These are phyloP conservation scores for Theonella swinhoei DNA, from an alignment of 37 sponge, comb jelly and placozoan species.

Conservation along the genomic window DNA sequence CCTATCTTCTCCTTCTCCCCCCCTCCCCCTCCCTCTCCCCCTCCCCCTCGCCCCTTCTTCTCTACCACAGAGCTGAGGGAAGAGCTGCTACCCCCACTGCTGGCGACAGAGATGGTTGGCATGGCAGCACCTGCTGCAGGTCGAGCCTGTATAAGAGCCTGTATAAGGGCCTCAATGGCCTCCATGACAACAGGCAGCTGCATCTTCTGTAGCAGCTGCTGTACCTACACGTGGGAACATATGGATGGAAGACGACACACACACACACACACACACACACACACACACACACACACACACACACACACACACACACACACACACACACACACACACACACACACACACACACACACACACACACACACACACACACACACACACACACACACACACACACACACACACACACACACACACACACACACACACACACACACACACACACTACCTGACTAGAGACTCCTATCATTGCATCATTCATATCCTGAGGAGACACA, in stretches of 20 bases:
- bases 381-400: not conserved
- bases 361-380: not conserved
- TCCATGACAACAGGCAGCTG: slow-evolving; percentile 39
- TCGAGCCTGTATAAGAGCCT: too few species aligned
- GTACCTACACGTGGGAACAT: slow-evolving; percentile 40
- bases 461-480: slow-evolving; percentile 40
- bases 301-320: slow-evolving; percentile 23
- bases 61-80: too few species aligned
- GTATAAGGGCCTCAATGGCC: slow-evolving; percentile 46
- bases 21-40: too few species aligned
- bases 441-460: slow-evolving; percentile 37
- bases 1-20: too few species aligned
- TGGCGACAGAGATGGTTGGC: too few species aligned
- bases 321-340: too few species aligned
- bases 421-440: slow-evolving; percentile 6
- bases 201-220: slow-evolving; percentile 54
- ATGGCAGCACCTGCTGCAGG: too few species aligned
- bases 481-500: slow-evolving; percentile 39
- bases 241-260: too few species aligned
- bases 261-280: not conserved
- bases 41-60: too few species aligned
- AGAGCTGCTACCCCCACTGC: too few species aligned
- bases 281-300: not conserved
- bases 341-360: too few species aligned
- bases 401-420: slow-evolving; percentile 2